Base-by-base conservation (phyloP, 2,797 vertebrate species). In the Falco rusticolus region DNA sequence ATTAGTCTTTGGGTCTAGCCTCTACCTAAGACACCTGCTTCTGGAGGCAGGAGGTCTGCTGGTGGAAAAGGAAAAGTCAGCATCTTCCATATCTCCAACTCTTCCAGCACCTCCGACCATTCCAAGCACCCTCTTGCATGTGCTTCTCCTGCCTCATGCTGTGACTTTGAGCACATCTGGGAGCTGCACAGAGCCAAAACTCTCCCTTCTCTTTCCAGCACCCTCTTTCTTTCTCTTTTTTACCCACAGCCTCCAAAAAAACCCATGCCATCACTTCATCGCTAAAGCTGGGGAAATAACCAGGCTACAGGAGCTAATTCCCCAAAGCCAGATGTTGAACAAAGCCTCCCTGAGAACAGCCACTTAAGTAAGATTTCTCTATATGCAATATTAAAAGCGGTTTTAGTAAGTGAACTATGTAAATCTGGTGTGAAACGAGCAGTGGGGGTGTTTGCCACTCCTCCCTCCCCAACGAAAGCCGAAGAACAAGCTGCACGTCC, bases 281-380 rank as follows among this genome's bases (percentile, higher is more conserved):
- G 2, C 37, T 17, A 43, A 63, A 34, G 20, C 56, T 7, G 8
- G n/a, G 24, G 34, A 84, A 57, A 41, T 1, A 72, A 57, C 25
- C 68, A 28, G 50, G 13, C 37, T 22, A 16, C 48, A 14, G 48
- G 21, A 34, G 43, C 45, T 18, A 45, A 56, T 28, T 74, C 41
- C 34, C 65, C 22, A 31, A 43, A 60, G 26, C 16, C 53, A 43
- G 34, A 31, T 7, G 41, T 11, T 47, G 25, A 45, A 26, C 29
- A 11, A 39, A 71, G 34, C 68, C 56, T 22, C 43, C 61, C 21
- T 1, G 19, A 33, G 34, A 60, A 43, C 20, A 51, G 19, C 16
- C 28, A 3, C 54, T 21, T 26, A 22, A 0, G 1, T 21, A 6
- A 25, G 16, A 45, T 50, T 26, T 39, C n/a, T 34, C n/a, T 14